Evolutionary conservation across 2,888 invertebrate genomes (phyloP).

Genomic region (Harpagoxenus sublaevis): DNA sequence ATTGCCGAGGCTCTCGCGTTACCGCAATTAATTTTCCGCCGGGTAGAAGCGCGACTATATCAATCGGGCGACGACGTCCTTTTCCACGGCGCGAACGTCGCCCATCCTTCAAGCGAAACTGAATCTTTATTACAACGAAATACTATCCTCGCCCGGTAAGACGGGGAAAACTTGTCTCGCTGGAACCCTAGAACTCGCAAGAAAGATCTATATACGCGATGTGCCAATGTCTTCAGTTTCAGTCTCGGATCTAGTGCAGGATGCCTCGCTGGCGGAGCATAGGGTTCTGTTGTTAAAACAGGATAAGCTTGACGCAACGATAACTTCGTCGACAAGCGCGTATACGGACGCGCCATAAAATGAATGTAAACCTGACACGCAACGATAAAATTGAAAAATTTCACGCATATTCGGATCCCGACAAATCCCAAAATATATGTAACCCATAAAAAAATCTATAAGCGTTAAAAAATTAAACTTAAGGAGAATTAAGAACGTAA

Average conservation of each 20-base stretch:
- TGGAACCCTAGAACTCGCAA: slow-evolving; percentile 5
- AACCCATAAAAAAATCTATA: not conserved
- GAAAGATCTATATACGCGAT: slow-evolving; percentile 35
- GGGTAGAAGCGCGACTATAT: slow-evolving; percentile 58
- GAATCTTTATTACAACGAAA: slow-evolving; percentile 57
- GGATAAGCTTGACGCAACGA: slow-evolving; percentile 42
- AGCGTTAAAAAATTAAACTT: not conserved
- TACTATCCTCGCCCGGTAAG: slow-evolving; percentile 38
- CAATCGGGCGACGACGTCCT: slow-evolving; percentile 54
- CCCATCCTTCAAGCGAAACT: slow-evolving; percentile 51
- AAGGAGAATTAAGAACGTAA: not conserved
- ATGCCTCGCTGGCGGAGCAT: not conserved
- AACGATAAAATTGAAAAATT: slow-evolving; percentile 18
- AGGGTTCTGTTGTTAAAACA: slow-evolving; percentile 42
- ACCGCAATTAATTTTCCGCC: slow-evolving; percentile 64
- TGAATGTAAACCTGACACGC: slow-evolving; percentile 15
- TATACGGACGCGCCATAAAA: not conserved
- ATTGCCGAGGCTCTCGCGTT: slow-evolving; percentile 68
- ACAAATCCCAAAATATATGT: not conserved
- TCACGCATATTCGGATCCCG: not conserved
- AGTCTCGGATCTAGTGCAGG: slow-evolving; percentile 5
- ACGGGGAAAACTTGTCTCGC: slow-evolving; percentile 52
- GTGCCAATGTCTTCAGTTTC: slow-evolving; percentile 46
- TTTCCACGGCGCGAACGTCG: slow-evolving; percentile 24
- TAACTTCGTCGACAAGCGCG: slow-evolving; percentile 33